Base-by-base conservation (phyloP, 1,140 invertebrate genomes). In the Caenorhabditis latens region DNA sequence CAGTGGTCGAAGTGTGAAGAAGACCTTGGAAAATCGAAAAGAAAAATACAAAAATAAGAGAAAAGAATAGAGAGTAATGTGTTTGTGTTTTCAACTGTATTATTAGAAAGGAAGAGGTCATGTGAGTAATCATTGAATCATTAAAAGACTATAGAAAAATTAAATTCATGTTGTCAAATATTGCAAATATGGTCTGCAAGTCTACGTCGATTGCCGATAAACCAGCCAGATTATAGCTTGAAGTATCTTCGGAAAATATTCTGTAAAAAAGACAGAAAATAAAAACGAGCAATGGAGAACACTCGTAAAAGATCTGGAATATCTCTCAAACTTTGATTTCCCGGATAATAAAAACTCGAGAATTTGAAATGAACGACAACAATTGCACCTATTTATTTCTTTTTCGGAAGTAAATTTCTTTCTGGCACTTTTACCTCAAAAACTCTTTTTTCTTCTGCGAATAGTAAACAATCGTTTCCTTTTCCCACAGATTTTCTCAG, bases 81-180 rank as follows among this genome's bases (percentile, higher is more conserved):
- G 57, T 58, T 63, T 63, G 32, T 63, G n/a, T 11, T 63, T 3
- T 53, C 13, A 16, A 14, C 14, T 19, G 24, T 63, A n/a, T 8
- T 21, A n/a, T n/a, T 58, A 21, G n/a, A 58, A n/a, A n/a, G n/a
- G 57, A 21, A 21, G 13, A 4, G 21, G 24, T 63, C 61, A 63
- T 63, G 61, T 63, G 61, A 63, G 61, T 63, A 58, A 58, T 58
- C 8, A 58, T 58, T 58, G 57, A 58, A n/a, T n/a, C 16, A n/a
- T n/a, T 8, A 58, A 8, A 16, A 58, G 57, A n/a, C 2, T 0
- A 58, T 21, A 8, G 21, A 21, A 58, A 21, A n/a, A 8, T 21
- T 21, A n/a, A 58, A 21, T n/a, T 58, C 8, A 21, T n/a, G 50
- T 0, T 0, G 32, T 32, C 32, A 32, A 32, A 32, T 32, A 32